These are phyloP conservation scores for Glyphotaelius pellucidus DNA, from an alignment of 2,888 invertebrate species.

Conservation along the genomic window DNA sequence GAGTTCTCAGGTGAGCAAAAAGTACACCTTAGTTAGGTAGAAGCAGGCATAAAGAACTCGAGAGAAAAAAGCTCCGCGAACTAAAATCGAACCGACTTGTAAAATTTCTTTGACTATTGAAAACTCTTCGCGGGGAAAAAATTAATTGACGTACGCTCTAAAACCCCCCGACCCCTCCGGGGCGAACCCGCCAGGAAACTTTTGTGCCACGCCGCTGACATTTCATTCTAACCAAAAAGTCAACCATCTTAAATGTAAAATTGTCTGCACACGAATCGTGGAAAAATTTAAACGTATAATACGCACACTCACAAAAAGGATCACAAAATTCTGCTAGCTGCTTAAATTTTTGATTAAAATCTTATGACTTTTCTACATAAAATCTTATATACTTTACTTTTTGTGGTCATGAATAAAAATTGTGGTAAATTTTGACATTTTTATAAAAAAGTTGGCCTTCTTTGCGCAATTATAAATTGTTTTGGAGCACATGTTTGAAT, in stretches of 20 bases:
- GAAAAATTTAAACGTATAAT: background rate
- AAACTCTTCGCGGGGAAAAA: slow-evolving; percentile 64
- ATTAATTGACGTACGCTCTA: slow-evolving; percentile 63
- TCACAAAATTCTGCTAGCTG: too few relatives aligned
- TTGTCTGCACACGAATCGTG: background rate
- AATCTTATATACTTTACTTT: background rate
- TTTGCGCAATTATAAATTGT: background rate
- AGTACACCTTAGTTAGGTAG: slow-evolving; percentile 48
- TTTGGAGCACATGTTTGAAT: background rate
- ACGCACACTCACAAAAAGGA: background rate
- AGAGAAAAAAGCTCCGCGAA: slow-evolving; percentile 56
- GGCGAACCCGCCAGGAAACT: background rate
- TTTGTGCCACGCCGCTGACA: slow-evolving; percentile 32
- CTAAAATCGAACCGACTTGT: slow-evolving; percentile 61
- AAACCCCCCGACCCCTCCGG: slow-evolving; percentile 9
- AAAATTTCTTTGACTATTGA: slow-evolving; percentile 65
- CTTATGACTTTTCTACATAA: background rate
- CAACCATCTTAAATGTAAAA: slow-evolving; percentile 44
- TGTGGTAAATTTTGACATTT: background rate
- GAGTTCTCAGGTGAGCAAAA: slow-evolving; percentile 46
- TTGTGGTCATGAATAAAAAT: background rate
- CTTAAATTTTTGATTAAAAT: background rate
- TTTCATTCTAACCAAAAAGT: slow-evolving; percentile 48
- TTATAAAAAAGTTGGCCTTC: background rate
- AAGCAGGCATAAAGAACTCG: slow-evolving; percentile 48